Base-by-base conservation (phyloP, 2,113 vertebrate genomes). In the Telmatochromis bifrenatus region DNA sequence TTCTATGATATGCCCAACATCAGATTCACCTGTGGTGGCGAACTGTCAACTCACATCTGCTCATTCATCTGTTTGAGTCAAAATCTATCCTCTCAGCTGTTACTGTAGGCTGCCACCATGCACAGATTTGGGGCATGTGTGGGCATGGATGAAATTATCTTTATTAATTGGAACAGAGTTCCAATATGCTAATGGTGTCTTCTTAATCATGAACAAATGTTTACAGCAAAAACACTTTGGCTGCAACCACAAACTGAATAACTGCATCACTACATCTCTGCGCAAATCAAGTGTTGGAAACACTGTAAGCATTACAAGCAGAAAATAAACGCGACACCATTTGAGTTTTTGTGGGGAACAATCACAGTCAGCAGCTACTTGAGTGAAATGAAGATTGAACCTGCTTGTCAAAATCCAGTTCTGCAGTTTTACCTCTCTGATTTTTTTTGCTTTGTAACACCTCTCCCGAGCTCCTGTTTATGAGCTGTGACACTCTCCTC, bases 121-220 rank as follows among this genome's bases (percentile, higher is more conserved):
- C 90, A 90, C 88, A 91, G 70, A 92, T 93, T 83, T 88, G 62
- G 90, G 83, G 92, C 89, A 91, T 90, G 91, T 89, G 90, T 92
- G 89, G 86, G 92, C 94, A 92, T 65, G 92, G 89, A 93, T 85
- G 81, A 93, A 93, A 93, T 94, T 82, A 93, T 93, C 92, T 91
- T 92, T 89, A 95, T 95, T 95, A 94, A 95, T 88, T 87, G 81
- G 87, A 93, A 92, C 88, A 85, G 82, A 81, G 91, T 86, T 86
- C 86, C 86, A 92, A 93, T 94, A 93, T 89, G 89, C 84, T 95
- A 95, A 95, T 96, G 88, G 81, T 7, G 45, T 85, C 79, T 86
- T 94, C 85, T 80, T 94, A 90, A 92, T 94, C 87, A 92, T 84
- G 85, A 91, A 92, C 80, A 90, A 92, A 82, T 84, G 89, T 92